Conservation (phyloP, 2,797 vertebrate genomes). For the Smutsia gigantea region DNA sequence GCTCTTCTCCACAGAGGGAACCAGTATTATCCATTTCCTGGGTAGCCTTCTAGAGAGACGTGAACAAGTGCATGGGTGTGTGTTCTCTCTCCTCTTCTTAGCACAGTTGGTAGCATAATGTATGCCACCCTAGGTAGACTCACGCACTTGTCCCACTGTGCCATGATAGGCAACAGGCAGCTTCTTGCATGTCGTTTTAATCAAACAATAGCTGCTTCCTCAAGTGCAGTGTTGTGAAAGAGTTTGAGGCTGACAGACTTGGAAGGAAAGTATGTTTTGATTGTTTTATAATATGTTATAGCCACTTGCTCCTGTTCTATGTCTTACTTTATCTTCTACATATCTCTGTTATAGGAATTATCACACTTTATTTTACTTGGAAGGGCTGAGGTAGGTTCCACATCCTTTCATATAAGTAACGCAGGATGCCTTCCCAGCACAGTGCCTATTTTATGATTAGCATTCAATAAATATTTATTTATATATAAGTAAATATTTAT, state of each 20-base stretch:
- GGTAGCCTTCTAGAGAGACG: neutral
- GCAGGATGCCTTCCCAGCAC: neutral
- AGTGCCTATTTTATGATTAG: neutral
- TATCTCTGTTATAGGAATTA: neutral
- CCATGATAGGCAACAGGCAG: neutral
- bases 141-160: neutral
- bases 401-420: neutral
- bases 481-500: neutral
- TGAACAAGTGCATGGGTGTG: neutral
- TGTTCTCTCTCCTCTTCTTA: neutral
- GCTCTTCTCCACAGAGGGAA: neutral
- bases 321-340: neutral
- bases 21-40: neutral
- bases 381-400: neutral
- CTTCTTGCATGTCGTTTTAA: neutral
- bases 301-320: neutral
- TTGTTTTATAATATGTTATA: neutral
- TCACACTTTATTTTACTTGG: neutral
- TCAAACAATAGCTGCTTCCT: neutral
- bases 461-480: conserved; percentile 15
- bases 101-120: neutral
- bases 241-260: neutral
- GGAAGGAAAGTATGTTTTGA: conserved; percentile 13
- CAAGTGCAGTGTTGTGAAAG: conserved; percentile 4
- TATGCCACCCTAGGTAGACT: neutral